These are phyloP conservation scores for Pangasius larnaudii DNA, from an alignment of 2,797 vertebrate genomes.

Conservation along the genomic window DNA sequence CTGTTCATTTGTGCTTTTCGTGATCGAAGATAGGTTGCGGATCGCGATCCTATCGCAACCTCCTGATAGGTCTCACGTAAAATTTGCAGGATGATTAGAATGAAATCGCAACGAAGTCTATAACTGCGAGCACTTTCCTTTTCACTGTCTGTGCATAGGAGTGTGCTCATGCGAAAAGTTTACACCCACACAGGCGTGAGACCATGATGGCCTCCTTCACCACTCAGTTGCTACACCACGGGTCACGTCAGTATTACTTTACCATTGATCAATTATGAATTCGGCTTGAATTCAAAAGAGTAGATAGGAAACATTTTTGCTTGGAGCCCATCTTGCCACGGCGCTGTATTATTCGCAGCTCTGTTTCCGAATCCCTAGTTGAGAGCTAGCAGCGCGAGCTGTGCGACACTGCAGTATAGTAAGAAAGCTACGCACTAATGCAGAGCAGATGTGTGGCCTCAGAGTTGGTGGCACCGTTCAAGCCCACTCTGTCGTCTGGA, in stretches of 20 bases:
- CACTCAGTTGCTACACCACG: neutral
- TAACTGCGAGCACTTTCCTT: neutral
- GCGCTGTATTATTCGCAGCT: neutral
- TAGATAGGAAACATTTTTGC: neutral
- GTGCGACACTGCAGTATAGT: conserved; percentile 32
- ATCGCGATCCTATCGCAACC: neutral
- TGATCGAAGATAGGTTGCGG: neutral
- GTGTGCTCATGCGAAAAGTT: neutral
- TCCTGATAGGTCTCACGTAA: neutral
- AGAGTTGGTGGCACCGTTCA: conserved; percentile 42
- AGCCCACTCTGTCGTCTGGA: conserved; percentile 43
- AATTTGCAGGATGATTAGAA: neutral
- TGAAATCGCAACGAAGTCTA: neutral
- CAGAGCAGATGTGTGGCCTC: conserved; percentile 61
- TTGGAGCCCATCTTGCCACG: neutral
- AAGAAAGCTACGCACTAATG: conserved; percentile 49
- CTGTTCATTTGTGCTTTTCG: neutral
- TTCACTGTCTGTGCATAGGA: neutral
- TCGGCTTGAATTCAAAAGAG: neutral
- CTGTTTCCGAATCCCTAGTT: neutral
- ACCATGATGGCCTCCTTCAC: neutral
- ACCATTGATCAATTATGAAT: neutral
- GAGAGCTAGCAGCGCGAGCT: conserved; percentile 46
- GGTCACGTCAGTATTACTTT: neutral
- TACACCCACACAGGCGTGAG: neutral